A percentile compares a stretch with the other conserved stretches of the same genome.
These are phyloP conservation scores for Druceiella hillmani DNA, from an alignment of 2,888 invertebrate species.

Conservation along the genomic window DNA sequence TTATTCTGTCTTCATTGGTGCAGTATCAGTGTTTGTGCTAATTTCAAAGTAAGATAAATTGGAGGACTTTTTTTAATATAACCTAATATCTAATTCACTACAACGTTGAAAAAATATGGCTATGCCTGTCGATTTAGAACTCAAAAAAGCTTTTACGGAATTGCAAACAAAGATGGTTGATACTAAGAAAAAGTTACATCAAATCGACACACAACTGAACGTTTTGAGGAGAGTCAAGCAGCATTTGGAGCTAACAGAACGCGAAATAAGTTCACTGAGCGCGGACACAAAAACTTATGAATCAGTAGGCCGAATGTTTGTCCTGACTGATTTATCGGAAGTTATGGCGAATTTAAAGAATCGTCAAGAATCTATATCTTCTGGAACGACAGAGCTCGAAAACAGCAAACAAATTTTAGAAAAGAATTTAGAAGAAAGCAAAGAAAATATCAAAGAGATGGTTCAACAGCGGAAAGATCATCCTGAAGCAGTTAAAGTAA, in stretches of 20 bases:
- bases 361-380: constrained; percentile 49
- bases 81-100: too few species aligned
- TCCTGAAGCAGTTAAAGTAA: too few species aligned
- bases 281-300: constrained; percentile 68
- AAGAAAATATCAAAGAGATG: constrained; percentile 81
- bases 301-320: constrained; percentile 80
- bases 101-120: too few species aligned
- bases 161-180: constrained; percentile 77
- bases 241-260: constrained; percentile 66
- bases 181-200: constrained; percentile 71
- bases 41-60: too few species aligned
- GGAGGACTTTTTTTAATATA: too few species aligned
- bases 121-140: constrained; percentile 41
- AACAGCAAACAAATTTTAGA: constrained; percentile 74
- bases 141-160: constrained; percentile 72
- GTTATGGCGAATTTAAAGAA: constrained; percentile 59
- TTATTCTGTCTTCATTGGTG: too few species aligned
- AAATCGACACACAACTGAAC: constrained; percentile 74
- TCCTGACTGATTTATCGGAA: constrained; percentile 60
- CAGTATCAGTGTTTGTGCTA: too few species aligned
- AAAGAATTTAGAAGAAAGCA: constrained; percentile 75
- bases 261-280: constrained; percentile 56
- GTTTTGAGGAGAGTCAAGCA: constrained; percentile 60
- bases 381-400: constrained; percentile 66
- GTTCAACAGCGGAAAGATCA: constrained; percentile 61